phyloP scores from a whole-genome alignment of 2,797 vertebrate genomes.

The Melanotaenia parkinsoni region DNA sequence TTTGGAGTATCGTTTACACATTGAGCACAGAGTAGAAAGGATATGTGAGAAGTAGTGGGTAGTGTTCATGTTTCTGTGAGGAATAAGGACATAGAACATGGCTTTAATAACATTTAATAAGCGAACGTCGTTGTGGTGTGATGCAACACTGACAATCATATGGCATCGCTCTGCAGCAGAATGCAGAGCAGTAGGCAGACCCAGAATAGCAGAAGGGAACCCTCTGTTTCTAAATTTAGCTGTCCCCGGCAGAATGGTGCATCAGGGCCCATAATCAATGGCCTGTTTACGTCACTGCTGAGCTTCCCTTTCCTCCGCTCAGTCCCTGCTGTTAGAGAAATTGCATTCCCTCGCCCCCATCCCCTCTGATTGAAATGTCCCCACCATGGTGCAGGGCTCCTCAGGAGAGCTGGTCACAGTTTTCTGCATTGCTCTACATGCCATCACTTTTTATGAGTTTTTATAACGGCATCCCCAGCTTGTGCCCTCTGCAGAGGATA shows the following conservation, averaged over 20 bases:
- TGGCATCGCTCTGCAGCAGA: slow-evolving; percentile 64
- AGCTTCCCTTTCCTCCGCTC: slow-evolving; percentile 26
- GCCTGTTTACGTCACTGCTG: slow-evolving; percentile 63
- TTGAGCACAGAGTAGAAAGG: neutral
- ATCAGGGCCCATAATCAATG: slow-evolving; percentile 75
- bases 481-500: slow-evolving; percentile 14
- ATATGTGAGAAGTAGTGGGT: neutral
- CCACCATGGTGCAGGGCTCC: slow-evolving; percentile 24
- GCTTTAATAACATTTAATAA: neutral
- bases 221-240: slow-evolving; percentile 82
- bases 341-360: slow-evolving; percentile 31
- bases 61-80: neutral
- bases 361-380: slow-evolving; percentile 53
- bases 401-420: slow-evolving; percentile 20
- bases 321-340: slow-evolving; percentile 24
- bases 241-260: slow-evolving; percentile 65
- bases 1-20: too few relatives aligned
- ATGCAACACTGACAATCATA: slow-evolving; percentile 29
- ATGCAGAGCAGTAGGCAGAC: slow-evolving; percentile 67
- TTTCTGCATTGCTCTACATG: slow-evolving; percentile 37
- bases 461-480: slow-evolving; percentile 17
- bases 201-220: slow-evolving; percentile 73
- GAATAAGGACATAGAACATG: too few relatives aligned
- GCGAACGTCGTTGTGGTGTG: slow-evolving; percentile 1
- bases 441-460: slow-evolving; percentile 5